Percentiles rank a stretch among this genome's conserved stretches.
phyloP scores from a whole-genome alignment of 2,113 vertebrate genomes.

The Poicephalus meyeri region DNA sequence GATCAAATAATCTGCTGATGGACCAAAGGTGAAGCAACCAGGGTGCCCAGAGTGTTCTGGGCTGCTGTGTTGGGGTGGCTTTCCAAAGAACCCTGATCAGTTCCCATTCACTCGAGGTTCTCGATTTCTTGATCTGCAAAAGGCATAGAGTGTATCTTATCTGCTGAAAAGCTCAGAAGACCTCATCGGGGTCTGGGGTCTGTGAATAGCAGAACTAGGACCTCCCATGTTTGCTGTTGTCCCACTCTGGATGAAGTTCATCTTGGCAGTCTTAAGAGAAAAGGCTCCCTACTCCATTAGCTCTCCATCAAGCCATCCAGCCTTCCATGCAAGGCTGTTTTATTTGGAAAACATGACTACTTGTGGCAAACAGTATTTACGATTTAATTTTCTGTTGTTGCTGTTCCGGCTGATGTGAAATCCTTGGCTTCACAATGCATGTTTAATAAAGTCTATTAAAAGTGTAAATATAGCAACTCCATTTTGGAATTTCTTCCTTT shows the following conservation, averaged over 20 bases:
- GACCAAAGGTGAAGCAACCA: neutral
- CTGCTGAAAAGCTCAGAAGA: neutral
- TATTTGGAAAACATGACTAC: conserved; percentile 34
- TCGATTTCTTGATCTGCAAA: rapidly evolving
- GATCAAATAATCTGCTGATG: neutral
- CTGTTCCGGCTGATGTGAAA: neutral
- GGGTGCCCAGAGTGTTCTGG: neutral
- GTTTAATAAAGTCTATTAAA: conserved; percentile 15
- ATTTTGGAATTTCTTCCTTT: neutral
- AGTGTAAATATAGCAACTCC: conserved; percentile 26
- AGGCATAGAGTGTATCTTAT: rapidly evolving
- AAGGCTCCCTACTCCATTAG: neutral
- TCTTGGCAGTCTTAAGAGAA: neutral
- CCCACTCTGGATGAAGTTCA: neutral
- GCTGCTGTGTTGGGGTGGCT: neutral
- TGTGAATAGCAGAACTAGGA: neutral
- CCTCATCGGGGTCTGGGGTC: neutral
- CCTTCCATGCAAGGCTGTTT: neutral
- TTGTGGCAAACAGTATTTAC: neutral
- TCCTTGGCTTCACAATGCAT: neutral
- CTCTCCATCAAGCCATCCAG: neutral
- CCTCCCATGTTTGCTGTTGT: neutral
- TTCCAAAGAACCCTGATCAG: neutral
- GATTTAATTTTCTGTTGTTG: neutral
- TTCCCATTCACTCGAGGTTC: rapidly evolving